These are phyloP conservation scores for Lochmaea crataegi DNA, from an alignment of 2,888 invertebrate species.

Conservation along the genomic window DNA sequence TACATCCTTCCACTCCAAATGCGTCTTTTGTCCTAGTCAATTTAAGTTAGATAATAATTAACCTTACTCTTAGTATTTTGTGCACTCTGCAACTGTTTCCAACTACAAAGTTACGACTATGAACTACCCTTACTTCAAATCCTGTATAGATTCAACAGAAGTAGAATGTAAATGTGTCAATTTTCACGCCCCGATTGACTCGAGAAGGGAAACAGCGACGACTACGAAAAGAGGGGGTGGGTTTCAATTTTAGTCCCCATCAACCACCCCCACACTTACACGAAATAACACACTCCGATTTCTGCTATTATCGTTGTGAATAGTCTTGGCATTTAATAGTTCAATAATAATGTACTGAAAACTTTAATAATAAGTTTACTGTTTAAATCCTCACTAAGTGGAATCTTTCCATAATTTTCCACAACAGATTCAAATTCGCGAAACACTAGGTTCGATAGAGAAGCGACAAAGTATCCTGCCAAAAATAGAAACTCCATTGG, in stretches of 20 bases:
- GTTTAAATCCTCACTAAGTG: too few relatives aligned
- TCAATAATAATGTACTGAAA: background rate
- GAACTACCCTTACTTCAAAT: slow-evolving; percentile 48
- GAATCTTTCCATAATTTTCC: too few relatives aligned
- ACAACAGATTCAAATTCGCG: too few relatives aligned
- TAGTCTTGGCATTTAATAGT: background rate
- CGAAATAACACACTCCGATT: slow-evolving; percentile 49
- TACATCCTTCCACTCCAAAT: background rate
- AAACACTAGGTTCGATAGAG: too few relatives aligned
- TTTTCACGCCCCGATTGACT: slow-evolving; percentile 65
- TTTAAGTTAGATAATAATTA: background rate
- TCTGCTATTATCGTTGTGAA: slow-evolving; percentile 14
- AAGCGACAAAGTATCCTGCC: too few relatives aligned
- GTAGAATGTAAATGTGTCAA: slow-evolving; percentile 66
- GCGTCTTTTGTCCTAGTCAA: background rate
- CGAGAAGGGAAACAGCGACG: slow-evolving; percentile 48
- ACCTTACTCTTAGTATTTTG: background rate
- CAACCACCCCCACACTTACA: slow-evolving; percentile 24
- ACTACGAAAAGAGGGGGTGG: slow-evolving; percentile 15
- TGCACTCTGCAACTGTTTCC: slow-evolving; percentile 8
- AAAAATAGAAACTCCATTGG: too few relatives aligned
- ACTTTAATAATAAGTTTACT: background rate
- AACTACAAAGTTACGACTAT: slow-evolving; percentile 4
- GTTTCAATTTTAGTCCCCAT: slow-evolving; percentile 17
- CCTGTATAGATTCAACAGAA: slow-evolving; percentile 59